These are phyloP conservation scores for Cyprinodon diabolis DNA, from an alignment of 2,797 vertebrate genomes.

Conservation along the genomic window DNA sequence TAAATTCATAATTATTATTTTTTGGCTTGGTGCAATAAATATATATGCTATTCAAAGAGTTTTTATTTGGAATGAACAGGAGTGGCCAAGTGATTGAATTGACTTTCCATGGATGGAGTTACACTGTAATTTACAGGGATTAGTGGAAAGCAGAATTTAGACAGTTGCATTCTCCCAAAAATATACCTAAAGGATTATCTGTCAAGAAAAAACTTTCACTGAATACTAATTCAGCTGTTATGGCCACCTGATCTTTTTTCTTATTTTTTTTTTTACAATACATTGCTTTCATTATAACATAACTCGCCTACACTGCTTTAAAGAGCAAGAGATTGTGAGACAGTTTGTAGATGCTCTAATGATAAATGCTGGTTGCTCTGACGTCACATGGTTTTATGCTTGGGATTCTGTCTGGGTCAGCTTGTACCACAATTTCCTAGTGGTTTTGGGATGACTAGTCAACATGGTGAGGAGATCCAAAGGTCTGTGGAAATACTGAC, in stretches of 20 bases:
- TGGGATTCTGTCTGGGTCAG: constrained; percentile 75
- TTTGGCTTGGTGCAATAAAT: constrained; percentile 40
- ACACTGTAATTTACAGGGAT: constrained; percentile 80
- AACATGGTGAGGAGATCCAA: constrained; percentile 62
- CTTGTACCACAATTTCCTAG: constrained; percentile 65
- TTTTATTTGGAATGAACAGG: constrained; percentile 43
- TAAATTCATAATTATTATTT: constrained; percentile 6
- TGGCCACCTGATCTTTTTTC: constrained; percentile 28
- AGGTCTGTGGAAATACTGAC: constrained; percentile 61
- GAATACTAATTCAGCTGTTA: constrained; percentile 45
- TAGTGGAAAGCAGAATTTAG: constrained; percentile 72
- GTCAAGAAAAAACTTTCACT: constrained; percentile 52
- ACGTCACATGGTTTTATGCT: constrained; percentile 75
- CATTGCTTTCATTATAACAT: constrained; percentile 33
- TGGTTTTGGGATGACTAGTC: constrained; percentile 67
- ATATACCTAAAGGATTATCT: constrained; percentile 50
- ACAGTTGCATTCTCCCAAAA: constrained; percentile 50
- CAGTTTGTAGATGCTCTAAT: constrained; percentile 75
- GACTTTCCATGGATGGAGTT: constrained; percentile 74
- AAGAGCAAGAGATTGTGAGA: constrained; percentile 52
- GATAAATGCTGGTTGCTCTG: constrained; percentile 73
- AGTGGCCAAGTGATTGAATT: constrained; percentile 52
- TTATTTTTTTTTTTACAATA: constrained; percentile 29
- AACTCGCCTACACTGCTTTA: constrained; percentile 34
- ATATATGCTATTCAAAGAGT: constrained; percentile 44